Base-by-base conservation (phyloP, 1,140 invertebrate genomes). In the Zophobas atratus region DNA sequence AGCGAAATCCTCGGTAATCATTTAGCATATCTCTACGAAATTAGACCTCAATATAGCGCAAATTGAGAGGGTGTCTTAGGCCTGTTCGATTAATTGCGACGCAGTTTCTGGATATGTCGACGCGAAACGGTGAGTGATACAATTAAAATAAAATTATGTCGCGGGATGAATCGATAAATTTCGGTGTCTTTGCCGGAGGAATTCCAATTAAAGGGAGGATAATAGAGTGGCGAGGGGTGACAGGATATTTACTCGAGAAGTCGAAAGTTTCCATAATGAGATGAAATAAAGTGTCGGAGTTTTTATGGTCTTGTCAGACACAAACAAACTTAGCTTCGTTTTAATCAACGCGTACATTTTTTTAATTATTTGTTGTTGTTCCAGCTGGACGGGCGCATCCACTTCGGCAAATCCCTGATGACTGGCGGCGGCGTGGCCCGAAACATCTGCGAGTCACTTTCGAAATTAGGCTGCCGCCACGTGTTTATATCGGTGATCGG, bases 361-460 rank as follows among this genome's bases (percentile, higher is more conserved):
- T 70, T 46, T 6, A 8, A 6, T 43, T 70, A 51, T 51, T 51
- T 20, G n/a, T 51, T 51, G 3, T 20, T 20, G 20, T 20, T 20
- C 34, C 87, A 95, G 92, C 81, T 93, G 43, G 92, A 96, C 85
- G 95, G 95, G 1, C 90, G 93, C 77, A 96, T 94, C n/a, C 92
- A 96, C 81, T 83, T 84, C 0, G 92, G 93, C 5, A 86, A 87
- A 72, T 91, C 92, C 53, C 87, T 88, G n/a, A 88, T 90, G 75
- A 90, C 89, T 49, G 91, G 90, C 6, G 97, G 97, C 1, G 97
- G 97, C 6, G 98, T 99, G 0, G 97, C 91, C 0, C 89, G 97
- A 41, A 99, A 99, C 84, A 89, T 98, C n/a, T 94, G 95, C 0
- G 95, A 97, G 80, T 94, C 94, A 55, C 87, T 99, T 4, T 89